Evolutionary conservation across 2,888 invertebrate genomes (phyloP).

Genomic region (Leptarthrus brevirostris): DNA sequence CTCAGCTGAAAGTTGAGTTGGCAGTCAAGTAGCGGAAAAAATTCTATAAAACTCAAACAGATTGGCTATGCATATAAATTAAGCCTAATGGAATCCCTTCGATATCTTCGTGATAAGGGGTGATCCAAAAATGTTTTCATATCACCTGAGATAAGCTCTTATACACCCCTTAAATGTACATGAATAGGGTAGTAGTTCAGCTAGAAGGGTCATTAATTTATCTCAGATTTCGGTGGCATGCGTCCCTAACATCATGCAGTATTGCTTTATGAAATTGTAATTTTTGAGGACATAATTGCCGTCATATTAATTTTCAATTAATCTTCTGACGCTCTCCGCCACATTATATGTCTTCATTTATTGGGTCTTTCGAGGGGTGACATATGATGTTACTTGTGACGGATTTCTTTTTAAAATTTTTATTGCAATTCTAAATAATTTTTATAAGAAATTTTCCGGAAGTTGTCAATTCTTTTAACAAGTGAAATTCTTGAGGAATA

Average conservation of each 20-base stretch:
- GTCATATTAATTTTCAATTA: conserved; percentile 49
- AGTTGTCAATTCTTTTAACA: too few species aligned
- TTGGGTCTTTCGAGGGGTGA: not conserved
- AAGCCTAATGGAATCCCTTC: conserved; percentile 63
- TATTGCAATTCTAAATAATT: too few species aligned
- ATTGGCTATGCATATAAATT: conserved; percentile 69
- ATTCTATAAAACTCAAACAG: conserved; percentile 66
- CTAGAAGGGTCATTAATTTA: conserved; percentile 40
- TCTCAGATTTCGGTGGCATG: conserved; percentile 19
- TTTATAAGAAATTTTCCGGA: too few species aligned
- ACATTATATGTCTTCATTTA: not conserved
- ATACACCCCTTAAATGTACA: not conserved
- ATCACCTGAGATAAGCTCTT: conserved; percentile 47
- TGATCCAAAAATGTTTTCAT: conserved; percentile 45
- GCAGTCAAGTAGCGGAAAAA: conserved; percentile 66
- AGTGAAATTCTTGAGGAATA: too few species aligned
- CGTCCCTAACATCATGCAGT: not conserved
- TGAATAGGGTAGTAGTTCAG: not conserved
- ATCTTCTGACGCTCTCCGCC: not conserved
- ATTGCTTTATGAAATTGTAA: conserved; percentile 32
- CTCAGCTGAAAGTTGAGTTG: conserved; percentile 21
- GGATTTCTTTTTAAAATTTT: too few species aligned
- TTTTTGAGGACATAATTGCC: conserved; percentile 43
- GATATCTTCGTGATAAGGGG: conserved; percentile 43
- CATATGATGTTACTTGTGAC: not conserved